phyloP scores from a whole-genome alignment of 2,888 invertebrate genomes.

The Phortica magna region DNA sequence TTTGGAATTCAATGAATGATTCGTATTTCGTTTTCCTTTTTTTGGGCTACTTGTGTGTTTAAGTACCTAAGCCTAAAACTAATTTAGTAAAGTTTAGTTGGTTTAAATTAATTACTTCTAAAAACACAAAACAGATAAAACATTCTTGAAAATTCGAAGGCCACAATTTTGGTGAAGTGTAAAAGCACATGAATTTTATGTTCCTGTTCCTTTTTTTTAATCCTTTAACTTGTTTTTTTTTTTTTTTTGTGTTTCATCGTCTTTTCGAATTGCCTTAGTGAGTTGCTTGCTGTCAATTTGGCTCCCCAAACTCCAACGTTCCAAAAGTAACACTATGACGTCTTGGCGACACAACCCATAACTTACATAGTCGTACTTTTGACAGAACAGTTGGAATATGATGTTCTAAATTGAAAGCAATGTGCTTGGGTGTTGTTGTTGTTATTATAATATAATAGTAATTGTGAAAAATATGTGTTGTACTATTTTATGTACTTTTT shows the following conservation, averaged over 20 bases:
- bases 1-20: slow-evolving; percentile 17
- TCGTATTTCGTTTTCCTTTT: neutral
- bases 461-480: neutral
- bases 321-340: neutral
- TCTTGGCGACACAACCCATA: too few relatives aligned
- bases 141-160: neutral
- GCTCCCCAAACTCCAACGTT: neutral
- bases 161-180: slow-evolving; percentile 31
- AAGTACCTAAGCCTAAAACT: slow-evolving; percentile 9
- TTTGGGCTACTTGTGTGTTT: slow-evolving; percentile 34
- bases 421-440: slow-evolving; percentile 1
- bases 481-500: neutral
- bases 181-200: slow-evolving; percentile 25
- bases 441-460: neutral
- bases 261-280: neutral
- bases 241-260: neutral
- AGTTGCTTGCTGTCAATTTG: neutral
- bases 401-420: too few relatives aligned
- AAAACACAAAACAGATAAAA: neutral
- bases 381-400: too few relatives aligned
- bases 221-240: too few relatives aligned
- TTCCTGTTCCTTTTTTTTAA: slow-evolving; percentile 7
- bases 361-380: too few relatives aligned
- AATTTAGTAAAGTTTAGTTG: neutral
- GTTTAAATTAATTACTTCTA: neutral